Percentiles rank a stretch among this genome's conserved stretches.
Conservation (phyloP, 2,888 invertebrate species). For the Augiades crinisus region DNA sequence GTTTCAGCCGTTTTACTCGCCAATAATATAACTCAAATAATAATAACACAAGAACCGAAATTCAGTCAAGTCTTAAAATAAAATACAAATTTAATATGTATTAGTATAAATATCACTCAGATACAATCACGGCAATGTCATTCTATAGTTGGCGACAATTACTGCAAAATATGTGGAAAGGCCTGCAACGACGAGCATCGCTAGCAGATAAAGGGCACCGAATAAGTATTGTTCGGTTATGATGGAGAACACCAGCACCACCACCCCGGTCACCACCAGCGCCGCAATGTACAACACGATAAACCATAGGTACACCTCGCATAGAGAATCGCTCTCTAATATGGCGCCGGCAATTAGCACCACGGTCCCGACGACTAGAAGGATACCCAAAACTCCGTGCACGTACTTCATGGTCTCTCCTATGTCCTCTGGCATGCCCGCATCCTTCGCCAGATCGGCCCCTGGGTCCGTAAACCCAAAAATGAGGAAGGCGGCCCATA, state of each 20-base stretch:
- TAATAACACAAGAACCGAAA: too few relatives aligned
- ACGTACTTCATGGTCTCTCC: constrained; percentile 34
- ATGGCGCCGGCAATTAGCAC: constrained; percentile 39
- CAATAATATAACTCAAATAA: too few relatives aligned
- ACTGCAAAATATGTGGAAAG: constrained; percentile 38
- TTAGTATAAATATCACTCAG: background rate
- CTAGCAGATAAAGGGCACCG: background rate
- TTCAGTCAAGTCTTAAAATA: too few relatives aligned
- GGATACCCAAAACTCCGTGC: constrained; percentile 43
- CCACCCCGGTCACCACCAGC: constrained; percentile 32
- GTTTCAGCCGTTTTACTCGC: too few relatives aligned
- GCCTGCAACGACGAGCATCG: constrained; percentile 25
- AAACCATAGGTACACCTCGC: constrained; percentile 49
- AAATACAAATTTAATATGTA: too few relatives aligned
- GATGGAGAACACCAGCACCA: constrained; percentile 20
- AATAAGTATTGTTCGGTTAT: constrained; percentile 1
- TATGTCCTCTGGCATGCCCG: constrained; percentile 27
- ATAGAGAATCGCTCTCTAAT: constrained; percentile 39
- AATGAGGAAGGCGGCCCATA: constrained; percentile 37
- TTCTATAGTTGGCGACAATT: constrained; percentile 46
- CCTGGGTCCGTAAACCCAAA: constrained; percentile 35
- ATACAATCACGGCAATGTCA: constrained; percentile 41
- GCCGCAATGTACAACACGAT: too few relatives aligned
- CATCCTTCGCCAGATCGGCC: constrained; percentile 9
- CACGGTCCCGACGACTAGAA: constrained; percentile 40